Percentiles rank a stretch among this genome's conserved stretches.
Conservation (phyloP, 2,888 invertebrate genomes). For the Chrysolina oricalcia region DNA sequence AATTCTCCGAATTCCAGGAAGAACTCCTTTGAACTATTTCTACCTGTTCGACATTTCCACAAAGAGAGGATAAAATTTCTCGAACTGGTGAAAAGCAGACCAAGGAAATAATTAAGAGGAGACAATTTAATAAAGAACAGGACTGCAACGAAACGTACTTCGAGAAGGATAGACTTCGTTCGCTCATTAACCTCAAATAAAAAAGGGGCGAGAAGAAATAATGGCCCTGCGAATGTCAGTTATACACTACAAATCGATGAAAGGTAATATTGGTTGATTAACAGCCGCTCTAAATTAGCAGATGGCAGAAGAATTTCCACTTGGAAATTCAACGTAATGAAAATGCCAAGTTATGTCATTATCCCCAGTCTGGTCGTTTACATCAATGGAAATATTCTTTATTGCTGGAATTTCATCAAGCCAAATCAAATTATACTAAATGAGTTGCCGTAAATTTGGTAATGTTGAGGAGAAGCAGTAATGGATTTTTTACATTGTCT, state of each 20-base stretch:
- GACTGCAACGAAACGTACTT: conserved; percentile 51
- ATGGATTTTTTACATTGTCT: background rate
- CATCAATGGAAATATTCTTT: background rate
- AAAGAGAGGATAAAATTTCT: conserved; percentile 28
- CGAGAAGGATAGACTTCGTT: conserved; percentile 52
- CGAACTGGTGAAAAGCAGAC: conserved; percentile 33
- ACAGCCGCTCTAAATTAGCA: conserved; percentile 1
- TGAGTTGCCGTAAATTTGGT: background rate
- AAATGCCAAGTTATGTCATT: conserved; percentile 1
- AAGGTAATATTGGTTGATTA: conserved; percentile 31
- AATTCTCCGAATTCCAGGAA: too few species aligned
- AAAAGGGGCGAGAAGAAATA: background rate
- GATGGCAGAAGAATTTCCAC: background rate
- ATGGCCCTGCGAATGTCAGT: conserved; percentile 14
- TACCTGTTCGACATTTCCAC: background rate
- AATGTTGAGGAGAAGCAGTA: background rate
- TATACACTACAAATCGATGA: conserved; percentile 26
- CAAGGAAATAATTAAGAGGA: conserved; percentile 52
- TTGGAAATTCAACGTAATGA: conserved; percentile 8
- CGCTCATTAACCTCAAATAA: conserved; percentile 52
- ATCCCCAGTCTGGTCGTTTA: background rate
- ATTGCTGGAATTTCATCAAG: background rate
- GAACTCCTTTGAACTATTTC: too few species aligned
- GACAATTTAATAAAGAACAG: conserved; percentile 58
- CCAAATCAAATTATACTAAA: background rate